Base-by-base conservation (phyloP, 1,140 invertebrate species). In the Hyles euphorbiae region DNA sequence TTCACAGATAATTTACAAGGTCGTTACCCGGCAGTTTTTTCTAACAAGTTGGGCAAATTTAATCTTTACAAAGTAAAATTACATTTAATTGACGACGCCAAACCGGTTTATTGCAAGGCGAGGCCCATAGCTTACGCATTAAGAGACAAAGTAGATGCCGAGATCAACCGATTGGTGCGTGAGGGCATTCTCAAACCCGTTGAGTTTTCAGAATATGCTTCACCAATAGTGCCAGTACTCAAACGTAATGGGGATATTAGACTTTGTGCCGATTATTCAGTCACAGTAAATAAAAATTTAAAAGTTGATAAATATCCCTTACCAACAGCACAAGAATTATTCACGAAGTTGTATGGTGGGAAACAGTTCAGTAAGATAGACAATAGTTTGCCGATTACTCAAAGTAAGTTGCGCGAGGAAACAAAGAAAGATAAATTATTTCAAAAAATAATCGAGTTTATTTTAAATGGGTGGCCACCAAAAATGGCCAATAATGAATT, bases 281-380 rank as follows among this genome's bases (percentile, higher is more conserved):
- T 12, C 45, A 44, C 49, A 45, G 34, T 59, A 10, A 47, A 59
- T 7, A 40, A 54, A 59, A 36, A 45, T 46, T 32, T 52, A 59
- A 49, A 52, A 33, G 34, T 52, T 52, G 50, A 52, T 11, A 11
- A 52, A 33, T 52, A 52, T 11, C 52, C 52, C 8, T 43, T 40
- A 22, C 33, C 34, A 3, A 40, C 34, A 36, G 36, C 36, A 53
- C 34, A 53, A 40, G 52, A 53, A n/a, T 53, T 53, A 43, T 43
- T 53, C 10, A 11, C 52, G 3, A 36, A 43, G 22, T 43, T 53
- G 8, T 6, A 56, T 40, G 55, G 55, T 3, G 55, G 55, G 4
- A 49, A 49, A 49, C 45, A 48, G 6, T 56, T 56, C 36, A 56
- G 55, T 49, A 56, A 56, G 32, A 8, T 56, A 36, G 55, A 69